These are phyloP conservation scores for Drosophila emarginata DNA, from an alignment of 2,888 invertebrate genomes.

Conservation along the genomic window DNA sequence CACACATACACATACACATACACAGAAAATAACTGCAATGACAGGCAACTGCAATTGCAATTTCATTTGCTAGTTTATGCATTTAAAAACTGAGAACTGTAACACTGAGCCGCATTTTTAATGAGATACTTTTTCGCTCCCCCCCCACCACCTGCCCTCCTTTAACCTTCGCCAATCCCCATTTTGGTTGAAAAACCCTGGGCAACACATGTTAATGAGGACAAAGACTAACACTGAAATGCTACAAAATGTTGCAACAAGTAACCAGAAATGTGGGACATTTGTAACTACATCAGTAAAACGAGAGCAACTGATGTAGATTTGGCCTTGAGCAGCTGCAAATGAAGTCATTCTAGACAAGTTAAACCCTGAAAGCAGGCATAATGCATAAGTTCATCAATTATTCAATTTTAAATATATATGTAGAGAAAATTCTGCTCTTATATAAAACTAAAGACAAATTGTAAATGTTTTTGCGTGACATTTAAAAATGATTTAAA, in stretches of 20 bases:
- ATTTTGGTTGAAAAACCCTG: background rate
- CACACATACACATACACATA: background rate
- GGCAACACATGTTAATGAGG: conserved; percentile 56
- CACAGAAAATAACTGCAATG: background rate
- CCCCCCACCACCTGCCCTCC: conserved; percentile 38
- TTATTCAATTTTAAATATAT: background rate
- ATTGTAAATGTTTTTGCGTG: too few species aligned
- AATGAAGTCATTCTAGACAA: background rate
- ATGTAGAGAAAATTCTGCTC: too few species aligned
- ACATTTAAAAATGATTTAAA: too few species aligned
- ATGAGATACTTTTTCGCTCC: conserved; percentile 57
- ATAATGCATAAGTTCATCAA: background rate
- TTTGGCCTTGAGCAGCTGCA: conserved; percentile 32
- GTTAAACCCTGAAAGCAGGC: background rate
- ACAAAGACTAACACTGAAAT: background rate
- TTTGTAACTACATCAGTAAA: conserved; percentile 15
- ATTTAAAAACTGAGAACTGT: conserved; percentile 16
- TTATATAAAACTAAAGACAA: too few species aligned
- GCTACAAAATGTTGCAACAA: conserved; percentile 4
- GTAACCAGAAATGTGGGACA: conserved; percentile 11
- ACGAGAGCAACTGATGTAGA: conserved; percentile 1
- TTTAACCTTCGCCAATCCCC: background rate
- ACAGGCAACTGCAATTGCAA: conserved; percentile 24
- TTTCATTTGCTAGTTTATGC: conserved; percentile 44
- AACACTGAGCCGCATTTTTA: conserved; percentile 46